A percentile compares a stretch with the other conserved stretches of the same genome.
These are phyloP conservation scores for Steinernema carpocapsae DNA, from an alignment of 2,888 invertebrate species.

Conservation along the genomic window DNA sequence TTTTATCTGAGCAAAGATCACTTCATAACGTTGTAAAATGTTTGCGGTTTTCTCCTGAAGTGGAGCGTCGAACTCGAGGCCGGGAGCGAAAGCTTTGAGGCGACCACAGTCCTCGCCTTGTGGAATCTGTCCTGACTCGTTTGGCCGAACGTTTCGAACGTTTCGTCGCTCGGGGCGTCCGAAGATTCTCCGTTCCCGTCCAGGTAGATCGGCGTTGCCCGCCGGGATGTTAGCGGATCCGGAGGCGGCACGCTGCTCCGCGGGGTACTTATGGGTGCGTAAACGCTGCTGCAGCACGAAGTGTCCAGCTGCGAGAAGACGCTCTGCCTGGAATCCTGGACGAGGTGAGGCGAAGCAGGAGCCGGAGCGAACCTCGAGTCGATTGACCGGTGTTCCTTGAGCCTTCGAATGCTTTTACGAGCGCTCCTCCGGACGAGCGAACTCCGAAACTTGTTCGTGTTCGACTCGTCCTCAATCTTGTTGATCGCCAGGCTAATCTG, in stretches of 20 bases:
- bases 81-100: conserved; percentile 1
- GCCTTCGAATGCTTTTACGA: conserved; percentile 7
- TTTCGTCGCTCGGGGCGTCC: conserved; percentile 13
- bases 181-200: background rate
- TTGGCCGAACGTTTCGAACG: background rate
- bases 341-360: background rate
- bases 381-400: conserved; percentile 20
- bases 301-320: background rate
- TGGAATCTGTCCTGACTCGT: conserved; percentile 21
- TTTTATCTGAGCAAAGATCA: too few species aligned
- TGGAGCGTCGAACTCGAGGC: background rate
- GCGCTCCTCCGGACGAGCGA: conserved; percentile 26
- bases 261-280: conserved; percentile 20
- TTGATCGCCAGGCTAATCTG: conserved; percentile 44
- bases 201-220: background rate
- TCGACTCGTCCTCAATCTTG: conserved; percentile 39
- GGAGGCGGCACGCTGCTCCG: conserved; percentile 20
- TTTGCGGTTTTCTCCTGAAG: conserved; percentile 1
- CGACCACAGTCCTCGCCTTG: background rate
- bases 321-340: conserved; percentile 19
- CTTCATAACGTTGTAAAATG: background rate
- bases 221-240: background rate
- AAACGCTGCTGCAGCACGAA: conserved; percentile 20
- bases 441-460: background rate
- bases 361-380: background rate